Base-by-base conservation (phyloP, 2,113 vertebrate species). In the Tinamus guttatus region DNA sequence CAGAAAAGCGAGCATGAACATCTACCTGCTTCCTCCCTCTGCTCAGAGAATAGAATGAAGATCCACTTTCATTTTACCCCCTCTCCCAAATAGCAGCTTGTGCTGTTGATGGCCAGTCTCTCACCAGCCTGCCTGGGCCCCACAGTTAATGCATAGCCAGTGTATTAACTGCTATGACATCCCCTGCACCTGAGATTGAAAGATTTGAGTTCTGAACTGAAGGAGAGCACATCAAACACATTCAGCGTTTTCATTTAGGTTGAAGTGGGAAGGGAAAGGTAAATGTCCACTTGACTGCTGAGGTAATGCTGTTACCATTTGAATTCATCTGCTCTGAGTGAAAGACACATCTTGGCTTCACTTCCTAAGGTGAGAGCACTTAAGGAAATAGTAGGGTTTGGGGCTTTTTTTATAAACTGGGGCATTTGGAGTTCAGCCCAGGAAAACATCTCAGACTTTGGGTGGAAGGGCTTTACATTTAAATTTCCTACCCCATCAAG, bases 111-210 rank as follows among this genome's bases (percentile, higher is more conserved):
- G 40, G 10, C 4, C 14, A 52, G 15, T 22, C 18, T 51, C 47
- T 2, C 3, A 27, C 3, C 49, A 24, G 49, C 49, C 21, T 49
- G 9, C 22, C 24, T 40, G 24, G 21, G 54, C 86, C 21, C 2
- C 28, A 18, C 16, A 21, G 24, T 36, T 84, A 25, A 51, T 5
- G 6, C 2, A 13, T 22, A 32, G 32, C 14, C 1, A 1, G 12
- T 5, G 2, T 0, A 58, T 32, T 15, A 6, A 76, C 6, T 0
- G 14, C 38, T 1, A 1, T n/a, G 9, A 32, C 17, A 34, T 69
- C 15, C 2, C 28, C 62, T 73, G 21, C 45, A 36, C 36, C 15
- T 51, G 40, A 19, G 64, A 12, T 17, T 43, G 40, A 67, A 41
- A 32, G 45, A 13, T 51, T 18, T 1, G 6, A 40, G 30, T n/a